Evolutionary conservation across 1,140 invertebrate genomes (phyloP), one percentile per base, ranked within the genome.

Genomic region (Drosophila neocordata): DNA sequence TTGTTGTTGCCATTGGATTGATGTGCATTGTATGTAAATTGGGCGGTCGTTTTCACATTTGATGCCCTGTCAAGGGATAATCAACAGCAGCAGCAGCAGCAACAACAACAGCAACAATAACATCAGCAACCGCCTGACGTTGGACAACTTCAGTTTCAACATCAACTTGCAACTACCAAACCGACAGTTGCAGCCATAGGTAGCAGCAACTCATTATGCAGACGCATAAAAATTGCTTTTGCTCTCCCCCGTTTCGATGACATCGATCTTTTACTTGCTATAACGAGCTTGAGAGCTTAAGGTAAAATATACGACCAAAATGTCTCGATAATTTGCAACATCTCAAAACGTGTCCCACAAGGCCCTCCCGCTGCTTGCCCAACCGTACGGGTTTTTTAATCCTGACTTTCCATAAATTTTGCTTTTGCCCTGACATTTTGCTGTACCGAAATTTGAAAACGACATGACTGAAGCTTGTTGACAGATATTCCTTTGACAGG

Each of bases 21-120:
- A 87, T 88, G 83, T 77, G 77, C 84, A 88, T 88, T 88, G 84
- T 88, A 88, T 88, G 84, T 88, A 88, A 88, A 88, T 88, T 88
- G 84, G 84, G 73, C 84, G 84, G 84, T 84, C 83, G 83, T 83
- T 88, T 88, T 88, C 79, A 73, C 84, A 89, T 77, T 88, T 88
- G 84, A 89, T 88, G 84, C 85, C 77, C 77, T 89, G 84, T 89
- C 79, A 89, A 89, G 85, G 84, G 84, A 88, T 89, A 88, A 88
- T 88, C 84, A 89, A 88, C 84, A 84, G 77, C 75, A 81, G 65
- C 48, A 51, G 41, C 63, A 65, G 41, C n/a, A 59, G 35, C 38
- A 63, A 34, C n/a, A 57, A 35, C 13, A 15, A 53, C 22, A 15
- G 31, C 22, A 65, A 20, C 41, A 34, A 24, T n/a, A n/a, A n/a